Base-by-base conservation (phyloP, 1,140 invertebrate genomes). In the Chlorops oryzae region DNA sequence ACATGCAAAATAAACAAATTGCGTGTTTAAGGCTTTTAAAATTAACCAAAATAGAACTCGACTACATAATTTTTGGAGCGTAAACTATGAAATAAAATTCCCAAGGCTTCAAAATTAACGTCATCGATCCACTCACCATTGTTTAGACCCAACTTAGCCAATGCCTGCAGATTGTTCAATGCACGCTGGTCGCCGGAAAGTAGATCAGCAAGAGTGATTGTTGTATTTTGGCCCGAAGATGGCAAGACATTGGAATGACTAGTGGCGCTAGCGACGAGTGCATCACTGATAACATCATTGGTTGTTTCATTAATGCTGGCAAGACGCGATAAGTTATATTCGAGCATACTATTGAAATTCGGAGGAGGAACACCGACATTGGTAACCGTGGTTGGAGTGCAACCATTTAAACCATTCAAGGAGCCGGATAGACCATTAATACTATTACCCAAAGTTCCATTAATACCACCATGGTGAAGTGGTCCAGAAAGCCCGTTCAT, bases 131-230 rank as follows among this genome's bases (percentile, higher is more conserved):
- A 64, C 74, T 74, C 66, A 85, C 82, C 84, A 73, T 83, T 81
- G 39, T 81, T 83, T 35, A 85, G 75, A 59, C 88, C 88, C 28
- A 93, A 76, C 73, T 93, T 92, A 41, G 89, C 90, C 45, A 93
- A 79, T 15, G 88, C 88, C 65, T 92, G 88, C 45, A 92, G 76
- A 75, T 92, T 94, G 65, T 90, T 90, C 53, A 88, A 81, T 28
- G 88, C 84, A 70, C 88, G 86, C 65, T 82, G 82, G 64, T 89
- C 86, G 23, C 86, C 86, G 47, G 81, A 79, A 25, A 89, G 78
- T 46, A 90, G 74, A 62, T 89, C 86, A 9, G 81, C 84, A 50
- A 88, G 64, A 49, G 80, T 86, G 51, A 88, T 87, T 0, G 76
- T 61, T 41, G 71, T 65, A 5, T 73, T 67, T 55, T 55, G 68